Evolutionary conservation across 2,113 vertebrate genomes (phyloP).

Genomic region (Sapayoa aenigma): DNA sequence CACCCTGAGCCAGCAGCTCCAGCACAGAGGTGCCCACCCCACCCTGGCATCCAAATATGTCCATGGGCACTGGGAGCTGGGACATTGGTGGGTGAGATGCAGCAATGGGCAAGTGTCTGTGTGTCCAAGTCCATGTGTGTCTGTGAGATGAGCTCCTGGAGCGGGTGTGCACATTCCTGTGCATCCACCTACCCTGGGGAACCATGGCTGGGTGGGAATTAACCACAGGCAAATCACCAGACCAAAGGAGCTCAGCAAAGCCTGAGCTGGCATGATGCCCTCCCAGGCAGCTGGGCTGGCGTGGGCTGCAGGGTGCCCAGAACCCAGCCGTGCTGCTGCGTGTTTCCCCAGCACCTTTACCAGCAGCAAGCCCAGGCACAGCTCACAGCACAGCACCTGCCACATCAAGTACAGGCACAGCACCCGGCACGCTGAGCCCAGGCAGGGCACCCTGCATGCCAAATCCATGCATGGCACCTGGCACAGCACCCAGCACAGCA

Average conservation of each 20-base stretch:
- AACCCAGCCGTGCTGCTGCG: not conserved
- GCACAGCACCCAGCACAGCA: not conserved
- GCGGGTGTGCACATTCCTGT: not conserved
- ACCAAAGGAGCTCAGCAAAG: not conserved
- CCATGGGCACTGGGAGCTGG: not conserved
- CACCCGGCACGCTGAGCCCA: not conserved
- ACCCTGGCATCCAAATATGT: not conserved
- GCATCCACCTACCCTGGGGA: fast-evolving
- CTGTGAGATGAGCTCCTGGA: not conserved
- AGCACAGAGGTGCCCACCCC: not conserved
- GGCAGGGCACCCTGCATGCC: not conserved
- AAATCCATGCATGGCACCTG: not conserved
- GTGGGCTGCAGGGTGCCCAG: not conserved
- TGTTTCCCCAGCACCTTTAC: not conserved
- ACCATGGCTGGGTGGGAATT: not conserved
- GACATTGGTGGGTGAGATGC: fast-evolving
- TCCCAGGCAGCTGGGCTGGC: not conserved
- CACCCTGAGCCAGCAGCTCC: fast-evolving
- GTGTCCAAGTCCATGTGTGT: not conserved
- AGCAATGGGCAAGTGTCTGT: not conserved
- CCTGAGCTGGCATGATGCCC: fast-evolving
- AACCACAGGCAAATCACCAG: not conserved
- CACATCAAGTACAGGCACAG: not conserved
- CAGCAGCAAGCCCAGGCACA: not conserved
- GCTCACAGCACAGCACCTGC: not conserved